Percentiles rank a stretch among this genome's conserved stretches.
phyloP scores from a whole-genome alignment of 2,797 vertebrate species.

The Oophaga sylvatica region DNA sequence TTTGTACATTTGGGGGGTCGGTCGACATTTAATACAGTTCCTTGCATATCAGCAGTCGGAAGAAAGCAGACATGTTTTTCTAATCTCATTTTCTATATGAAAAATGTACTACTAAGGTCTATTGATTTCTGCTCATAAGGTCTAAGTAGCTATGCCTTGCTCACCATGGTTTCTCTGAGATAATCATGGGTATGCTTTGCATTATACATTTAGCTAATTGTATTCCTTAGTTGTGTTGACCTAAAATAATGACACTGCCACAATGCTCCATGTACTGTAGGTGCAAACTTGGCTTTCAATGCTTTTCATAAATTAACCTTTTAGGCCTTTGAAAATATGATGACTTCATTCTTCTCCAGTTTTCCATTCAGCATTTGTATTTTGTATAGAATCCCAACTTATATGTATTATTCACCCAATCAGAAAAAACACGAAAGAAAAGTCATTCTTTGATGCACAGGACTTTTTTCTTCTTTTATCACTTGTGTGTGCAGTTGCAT shows the following conservation, averaged over 20 bases:
- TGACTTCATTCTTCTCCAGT: neutral
- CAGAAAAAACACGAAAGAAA: slow-evolving; percentile 7
- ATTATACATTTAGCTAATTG: neutral
- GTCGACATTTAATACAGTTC: no score
- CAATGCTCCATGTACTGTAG: neutral
- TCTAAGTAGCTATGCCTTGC: neutral
- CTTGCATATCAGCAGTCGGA: no score
- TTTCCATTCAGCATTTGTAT: slow-evolving; percentile 30
- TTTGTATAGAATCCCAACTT: slow-evolving; percentile 4
- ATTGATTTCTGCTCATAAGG: neutral
- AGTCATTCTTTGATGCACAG: slow-evolving; percentile 30
- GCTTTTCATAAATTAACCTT: neutral
- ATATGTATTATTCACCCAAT: slow-evolving; percentile 31
- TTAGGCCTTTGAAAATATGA: slow-evolving; percentile 11
- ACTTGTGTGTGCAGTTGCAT: slow-evolving; percentile 54
- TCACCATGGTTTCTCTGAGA: neutral
- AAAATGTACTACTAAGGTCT: neutral
- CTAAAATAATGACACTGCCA: neutral
- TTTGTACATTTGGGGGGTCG: no score
- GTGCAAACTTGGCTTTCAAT: slow-evolving; percentile 1
- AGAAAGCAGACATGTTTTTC: no score
- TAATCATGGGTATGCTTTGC: no score
- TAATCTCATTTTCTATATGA: neutral
- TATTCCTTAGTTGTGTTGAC: neutral
- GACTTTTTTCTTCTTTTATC: slow-evolving; percentile 37